Evolutionary conservation across 2,797 vertebrate genomes (phyloP), one percentile per base, ranked within the genome.

Genomic region (Cuculus canorus): DNA sequence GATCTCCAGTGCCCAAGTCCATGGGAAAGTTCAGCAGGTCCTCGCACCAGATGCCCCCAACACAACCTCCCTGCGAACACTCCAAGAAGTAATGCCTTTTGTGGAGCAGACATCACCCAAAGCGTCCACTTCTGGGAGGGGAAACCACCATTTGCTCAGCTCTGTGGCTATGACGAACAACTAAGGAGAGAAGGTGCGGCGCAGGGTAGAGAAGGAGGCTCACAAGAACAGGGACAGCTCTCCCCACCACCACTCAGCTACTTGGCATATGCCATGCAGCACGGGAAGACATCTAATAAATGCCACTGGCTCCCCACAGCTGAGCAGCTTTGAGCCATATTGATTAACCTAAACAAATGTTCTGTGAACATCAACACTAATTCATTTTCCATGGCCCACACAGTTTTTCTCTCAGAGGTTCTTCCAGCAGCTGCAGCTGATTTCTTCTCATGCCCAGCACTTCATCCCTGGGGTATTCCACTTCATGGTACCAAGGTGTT

Each of bases 281-380:
- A 80, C 72, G 8, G 1, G 64, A 73, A 85, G 54, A 27, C 35
- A 35, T 70, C 82, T 68, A 86, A 30, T 57, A 39, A 88, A 59
- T 35, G 28, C 73, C 3, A 92, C 65, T 0, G 0, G 66, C 56
- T 91, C 82, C 37, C 53, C 68, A 57, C 52, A 90, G 92, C 86
- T 47, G 52, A 95, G 77, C 81, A 60, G 82, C 87, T 90, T 71
- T 77, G 73, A 91, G 80, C 59, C 80, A 39, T 56, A 66, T 63
- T 92, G 85, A 68, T 86, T 90, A 90, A 79, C 78, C 92, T 82
- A 96, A 96, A 93, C 82, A 90, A 95, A 93, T 7, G 39, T 61
- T 82, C 85, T 66, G 73, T 37, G 61, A 94, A 84, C 3, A 0
- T 88, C 85, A 93, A 86, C 80, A 79, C 77, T 70, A 86, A 84